Evolutionary conservation across 2,888 invertebrate species (phyloP), one percentile per base, ranked within the genome.

Genomic region (Apocheima hispidaria): DNA sequence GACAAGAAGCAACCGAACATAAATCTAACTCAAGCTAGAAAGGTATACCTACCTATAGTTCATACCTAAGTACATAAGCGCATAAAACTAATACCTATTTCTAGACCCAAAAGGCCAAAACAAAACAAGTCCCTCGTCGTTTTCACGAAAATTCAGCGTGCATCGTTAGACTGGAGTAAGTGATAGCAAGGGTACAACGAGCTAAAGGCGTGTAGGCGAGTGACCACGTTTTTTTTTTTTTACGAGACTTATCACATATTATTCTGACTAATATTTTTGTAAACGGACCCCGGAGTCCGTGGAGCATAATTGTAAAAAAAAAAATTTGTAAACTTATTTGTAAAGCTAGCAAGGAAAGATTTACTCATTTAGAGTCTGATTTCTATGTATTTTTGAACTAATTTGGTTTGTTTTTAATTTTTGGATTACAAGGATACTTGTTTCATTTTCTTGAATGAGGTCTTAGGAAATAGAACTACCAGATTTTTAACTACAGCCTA

Each of bases 131-230:
- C 53, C 64, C 59, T 61, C 59, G 35, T 43, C 53, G 48, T 65
- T 56, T 69, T 66, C 64, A 64, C 69, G 70, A 74, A 76, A 71
- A 73, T 72, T 72, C 75, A 72, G 69, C 61, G 66, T 73, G 72
- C 70, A 69, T 68, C 63, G 66, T 69, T 60, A 66, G 71, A 77
- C 75, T 74, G 73, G 69, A 70, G 65, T 66, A 68, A 75, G 69
- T 74, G 78, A 75, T 79, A 74, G 71, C 64, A 53, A 64, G 59
- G 70, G 61, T 71, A 62, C 52, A 51, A 49, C 44, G 46, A 60
- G 67, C 75, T 54, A 40, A 58, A 58, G 63, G 63, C 63, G 55
- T 54, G 43, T 65, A 65, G 67, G 49, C 18, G 16, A 1, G 21
- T 2, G 48, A 54, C 7, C 2, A 6, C 30, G 16, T 50, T 10